A percentile compares a stretch with the other conserved stretches of the same genome.
Conservation (phyloP, 1,140 invertebrate genomes). For the Cotesia glomerata region DNA sequence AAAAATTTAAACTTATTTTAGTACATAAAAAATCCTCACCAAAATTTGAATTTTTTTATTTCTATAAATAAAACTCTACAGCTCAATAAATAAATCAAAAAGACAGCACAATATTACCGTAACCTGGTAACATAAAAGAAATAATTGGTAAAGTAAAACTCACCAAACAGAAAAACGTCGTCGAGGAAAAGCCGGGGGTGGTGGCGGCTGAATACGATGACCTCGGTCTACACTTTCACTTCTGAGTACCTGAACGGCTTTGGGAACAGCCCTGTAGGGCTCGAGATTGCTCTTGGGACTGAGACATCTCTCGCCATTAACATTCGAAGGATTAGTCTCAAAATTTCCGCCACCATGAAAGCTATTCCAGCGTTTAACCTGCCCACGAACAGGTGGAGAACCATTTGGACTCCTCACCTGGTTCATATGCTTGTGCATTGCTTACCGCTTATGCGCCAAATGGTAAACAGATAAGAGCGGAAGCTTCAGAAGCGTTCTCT, state of each 20-base stretch:
- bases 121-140: not conserved
- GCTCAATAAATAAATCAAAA: no score
- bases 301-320: conserved; percentile 31
- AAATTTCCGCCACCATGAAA: conserved; percentile 59
- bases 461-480: no score
- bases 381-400: conserved; percentile 46
- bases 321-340: conserved; percentile 38
- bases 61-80: no score
- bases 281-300: conserved; percentile 38
- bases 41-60: no score
- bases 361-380: conserved; percentile 66
- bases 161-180: conserved; percentile 66
- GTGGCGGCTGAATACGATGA: conserved; percentile 52
- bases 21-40: no score
- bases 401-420: conserved; percentile 48
- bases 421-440: conserved; percentile 58
- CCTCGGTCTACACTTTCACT: conserved; percentile 59
- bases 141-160: conserved; percentile 38
- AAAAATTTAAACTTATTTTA: no score
- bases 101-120: no score
- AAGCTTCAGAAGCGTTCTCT: no score
- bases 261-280: conserved; percentile 55
- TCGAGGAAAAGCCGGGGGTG: conserved; percentile 59
- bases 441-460: conserved; percentile 9
- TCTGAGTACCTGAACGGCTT: conserved; percentile 55